Conservation (phyloP, 2,888 invertebrate genomes). For the Cepaea hortensis region DNA sequence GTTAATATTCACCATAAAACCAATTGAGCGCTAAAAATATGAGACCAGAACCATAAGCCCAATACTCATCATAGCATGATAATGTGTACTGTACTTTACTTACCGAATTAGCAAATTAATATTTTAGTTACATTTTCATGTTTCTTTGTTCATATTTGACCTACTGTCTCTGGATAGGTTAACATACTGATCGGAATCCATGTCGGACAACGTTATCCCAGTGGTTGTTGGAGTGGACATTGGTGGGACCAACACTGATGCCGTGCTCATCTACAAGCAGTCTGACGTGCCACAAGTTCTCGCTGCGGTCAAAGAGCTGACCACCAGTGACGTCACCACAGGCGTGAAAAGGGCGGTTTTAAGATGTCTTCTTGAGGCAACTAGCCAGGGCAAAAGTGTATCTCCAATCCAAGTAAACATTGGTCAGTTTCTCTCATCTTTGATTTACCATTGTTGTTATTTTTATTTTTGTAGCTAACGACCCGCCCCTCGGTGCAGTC, state of each 20-base stretch:
- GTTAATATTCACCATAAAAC: too few species aligned
- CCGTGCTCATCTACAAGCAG: conserved; percentile 60
- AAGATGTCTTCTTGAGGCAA: conserved; percentile 26
- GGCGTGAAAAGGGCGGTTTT: conserved; percentile 55
- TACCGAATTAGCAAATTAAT: too few species aligned
- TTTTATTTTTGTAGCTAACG: too few species aligned
- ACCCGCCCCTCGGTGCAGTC: too few species aligned
- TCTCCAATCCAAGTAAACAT: conserved; percentile 45
- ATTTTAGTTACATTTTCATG: too few species aligned
- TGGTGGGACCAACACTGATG: conserved; percentile 74
- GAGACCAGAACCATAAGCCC: too few species aligned
- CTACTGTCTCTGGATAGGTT: background rate
- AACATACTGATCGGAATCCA: background rate
- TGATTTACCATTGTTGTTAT: too few species aligned
- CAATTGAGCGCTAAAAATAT: too few species aligned
- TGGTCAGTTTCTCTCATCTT: conserved; percentile 27
- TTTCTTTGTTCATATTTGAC: too few species aligned
- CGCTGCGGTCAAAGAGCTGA: conserved; percentile 63
- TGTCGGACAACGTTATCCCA: conserved; percentile 28
- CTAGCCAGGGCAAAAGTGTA: conserved; percentile 4
- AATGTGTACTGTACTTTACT: too few species aligned
- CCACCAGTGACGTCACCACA: conserved; percentile 69
- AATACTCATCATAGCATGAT: too few species aligned
- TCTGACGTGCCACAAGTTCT: conserved; percentile 55
- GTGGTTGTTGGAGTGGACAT: conserved; percentile 72